phyloP scores from a whole-genome alignment of 2,113 vertebrate species.

The Machaerirhynchus nigripectus region DNA sequence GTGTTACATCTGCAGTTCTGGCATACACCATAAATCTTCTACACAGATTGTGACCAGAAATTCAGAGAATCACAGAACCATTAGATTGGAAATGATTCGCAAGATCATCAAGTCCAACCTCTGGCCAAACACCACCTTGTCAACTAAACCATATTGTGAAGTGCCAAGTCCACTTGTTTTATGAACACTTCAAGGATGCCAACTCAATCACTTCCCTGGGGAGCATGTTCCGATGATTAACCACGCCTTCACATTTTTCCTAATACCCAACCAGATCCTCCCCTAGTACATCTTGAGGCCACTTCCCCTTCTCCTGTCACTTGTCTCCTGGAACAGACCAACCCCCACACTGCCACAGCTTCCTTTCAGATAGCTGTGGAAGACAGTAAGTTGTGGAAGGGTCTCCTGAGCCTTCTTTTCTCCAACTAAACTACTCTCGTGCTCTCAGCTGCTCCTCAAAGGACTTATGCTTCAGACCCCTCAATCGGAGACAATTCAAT shows the following conservation, averaged over 20 bases:
- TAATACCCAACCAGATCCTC: not conserved
- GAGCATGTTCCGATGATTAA: not conserved
- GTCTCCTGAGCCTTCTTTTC: not conserved
- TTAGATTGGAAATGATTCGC: not conserved
- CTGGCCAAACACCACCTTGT: not conserved
- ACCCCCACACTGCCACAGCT: not conserved
- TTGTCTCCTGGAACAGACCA: not conserved
- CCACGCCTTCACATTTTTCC: accelerated
- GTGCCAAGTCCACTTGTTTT: not conserved
- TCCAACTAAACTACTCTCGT: not conserved
- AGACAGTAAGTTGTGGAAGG: not conserved
- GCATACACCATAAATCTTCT: not conserved
- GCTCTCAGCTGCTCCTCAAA: not conserved
- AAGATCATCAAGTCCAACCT: not conserved
- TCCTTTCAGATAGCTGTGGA: not conserved
- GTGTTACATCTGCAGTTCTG: not conserved
- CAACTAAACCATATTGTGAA: not conserved
- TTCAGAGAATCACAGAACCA: not conserved
- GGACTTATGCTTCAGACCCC: not conserved
- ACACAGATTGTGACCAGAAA: not conserved
- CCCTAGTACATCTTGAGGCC: not conserved
- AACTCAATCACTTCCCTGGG: not conserved
- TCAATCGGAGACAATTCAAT: not conserved
- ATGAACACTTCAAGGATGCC: not conserved
- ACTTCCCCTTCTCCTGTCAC: not conserved